Evolutionary conservation across 1,140 invertebrate species (phyloP).

Genomic region (Zaprionus africanus): DNA sequence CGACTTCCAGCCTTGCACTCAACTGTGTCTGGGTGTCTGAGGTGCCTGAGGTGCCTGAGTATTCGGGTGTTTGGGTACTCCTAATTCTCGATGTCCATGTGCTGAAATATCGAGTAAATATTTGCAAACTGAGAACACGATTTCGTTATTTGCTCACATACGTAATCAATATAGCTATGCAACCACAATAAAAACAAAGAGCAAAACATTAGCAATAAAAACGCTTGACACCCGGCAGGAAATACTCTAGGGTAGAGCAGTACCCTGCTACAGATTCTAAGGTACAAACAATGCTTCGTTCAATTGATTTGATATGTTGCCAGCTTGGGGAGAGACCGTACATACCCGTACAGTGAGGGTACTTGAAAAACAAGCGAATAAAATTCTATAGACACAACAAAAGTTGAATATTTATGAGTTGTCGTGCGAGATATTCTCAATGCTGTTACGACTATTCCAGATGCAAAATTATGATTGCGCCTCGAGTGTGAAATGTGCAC

Average conservation of each 20-base stretch:
- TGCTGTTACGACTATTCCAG: constrained; percentile 42
- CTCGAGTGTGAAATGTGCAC: constrained; percentile 10
- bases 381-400: constrained; percentile 63
- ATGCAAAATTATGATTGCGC: constrained; percentile 31
- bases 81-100: constrained; percentile 30
- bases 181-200: constrained; percentile 29
- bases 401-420: constrained; percentile 75
- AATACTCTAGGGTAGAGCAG: not conserved
- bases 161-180: constrained; percentile 68
- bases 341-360: not conserved
- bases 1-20: constrained; percentile 16
- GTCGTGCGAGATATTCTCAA: constrained; percentile 56
- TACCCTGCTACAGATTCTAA: no score
- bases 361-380: constrained; percentile 43
- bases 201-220: constrained; percentile 25
- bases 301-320: no score
- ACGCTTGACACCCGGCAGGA: not conserved
- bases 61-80: constrained; percentile 33
- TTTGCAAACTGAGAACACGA: constrained; percentile 75
- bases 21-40: not conserved
- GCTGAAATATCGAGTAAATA: constrained; percentile 66
- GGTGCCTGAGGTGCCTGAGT: constrained; percentile 15
- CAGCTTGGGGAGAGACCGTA: not conserved
- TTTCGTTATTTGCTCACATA: constrained; percentile 79
- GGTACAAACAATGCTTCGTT: not conserved